phyloP scores from a whole-genome alignment of 2,888 invertebrate species.

The Bruchidius siliquastri region DNA sequence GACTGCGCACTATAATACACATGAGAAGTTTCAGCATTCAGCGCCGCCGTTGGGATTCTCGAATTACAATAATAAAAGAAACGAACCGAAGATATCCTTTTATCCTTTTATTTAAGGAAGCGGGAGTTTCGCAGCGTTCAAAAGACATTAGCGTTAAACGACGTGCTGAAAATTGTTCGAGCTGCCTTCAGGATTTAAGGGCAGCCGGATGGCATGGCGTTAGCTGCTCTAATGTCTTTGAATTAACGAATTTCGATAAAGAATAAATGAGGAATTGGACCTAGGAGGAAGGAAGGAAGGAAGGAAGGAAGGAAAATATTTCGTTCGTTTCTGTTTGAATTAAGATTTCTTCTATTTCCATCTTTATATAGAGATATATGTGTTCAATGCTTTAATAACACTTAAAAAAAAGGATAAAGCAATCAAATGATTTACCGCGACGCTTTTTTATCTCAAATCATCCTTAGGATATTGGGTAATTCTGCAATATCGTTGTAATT shows the following conservation, averaged over 20 bases:
- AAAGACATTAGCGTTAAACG: conserved; percentile 22
- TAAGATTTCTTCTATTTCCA: background rate
- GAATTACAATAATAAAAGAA: conserved; percentile 20
- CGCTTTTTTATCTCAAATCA: too few species aligned
- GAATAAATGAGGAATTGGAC: background rate
- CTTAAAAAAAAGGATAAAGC: too few species aligned
- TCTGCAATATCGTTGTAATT: too few species aligned
- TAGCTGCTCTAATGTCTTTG: background rate
- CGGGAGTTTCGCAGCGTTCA: conserved; percentile 14
- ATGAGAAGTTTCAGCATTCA: background rate
- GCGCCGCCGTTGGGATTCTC: conserved; percentile 16
- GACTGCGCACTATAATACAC: background rate
- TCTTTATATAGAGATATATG: too few species aligned
- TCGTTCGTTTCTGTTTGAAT: background rate
- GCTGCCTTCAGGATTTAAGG: conserved; percentile 9
- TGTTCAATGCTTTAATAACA: too few species aligned
- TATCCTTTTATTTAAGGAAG: conserved; percentile 11
- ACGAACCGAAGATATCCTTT: conserved; percentile 12
- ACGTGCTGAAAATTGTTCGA: conserved; percentile 18
- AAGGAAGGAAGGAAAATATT: background rate
- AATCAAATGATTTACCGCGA: too few species aligned
- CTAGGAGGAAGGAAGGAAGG: too few species aligned
- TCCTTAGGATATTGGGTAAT: too few species aligned
- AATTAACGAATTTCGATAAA: background rate
- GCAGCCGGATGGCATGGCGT: background rate